These are phyloP conservation scores for Tinamus guttatus DNA, from an alignment of 2,113 vertebrate species.

Conservation along the genomic window DNA sequence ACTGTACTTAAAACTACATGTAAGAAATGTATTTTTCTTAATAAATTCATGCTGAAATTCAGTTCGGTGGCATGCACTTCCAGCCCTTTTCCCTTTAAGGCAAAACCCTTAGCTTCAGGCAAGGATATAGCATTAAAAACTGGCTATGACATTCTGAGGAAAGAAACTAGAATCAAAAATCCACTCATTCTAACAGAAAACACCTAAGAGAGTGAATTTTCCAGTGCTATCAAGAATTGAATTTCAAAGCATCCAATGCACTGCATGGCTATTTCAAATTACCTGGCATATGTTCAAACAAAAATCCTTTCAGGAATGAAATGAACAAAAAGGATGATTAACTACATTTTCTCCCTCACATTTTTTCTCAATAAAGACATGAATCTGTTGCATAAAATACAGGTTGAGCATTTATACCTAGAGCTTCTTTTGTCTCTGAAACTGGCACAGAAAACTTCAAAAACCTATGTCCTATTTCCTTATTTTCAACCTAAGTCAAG, in stretches of 20 bases:
- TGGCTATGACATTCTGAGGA: background rate
- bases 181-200: background rate
- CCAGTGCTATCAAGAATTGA: background rate
- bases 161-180: accelerated
- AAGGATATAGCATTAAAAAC: background rate
- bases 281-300: background rate
- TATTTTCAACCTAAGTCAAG: background rate
- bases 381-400: background rate
- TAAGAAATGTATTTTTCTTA: background rate
- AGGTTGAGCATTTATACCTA: background rate
- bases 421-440: background rate
- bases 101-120: background rate
- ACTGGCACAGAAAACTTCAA: background rate
- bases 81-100: background rate
- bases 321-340: background rate
- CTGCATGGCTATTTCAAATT: background rate
- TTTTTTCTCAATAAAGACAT: background rate
- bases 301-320: background rate
- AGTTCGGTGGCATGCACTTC: background rate
- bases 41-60: background rate
- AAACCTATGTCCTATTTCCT: background rate
- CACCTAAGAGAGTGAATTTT: background rate
- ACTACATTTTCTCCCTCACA: background rate
- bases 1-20: background rate
- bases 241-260: background rate